phyloP scores from a whole-genome alignment of 2,113 vertebrate species.

The Galeopterus variegatus region DNA sequence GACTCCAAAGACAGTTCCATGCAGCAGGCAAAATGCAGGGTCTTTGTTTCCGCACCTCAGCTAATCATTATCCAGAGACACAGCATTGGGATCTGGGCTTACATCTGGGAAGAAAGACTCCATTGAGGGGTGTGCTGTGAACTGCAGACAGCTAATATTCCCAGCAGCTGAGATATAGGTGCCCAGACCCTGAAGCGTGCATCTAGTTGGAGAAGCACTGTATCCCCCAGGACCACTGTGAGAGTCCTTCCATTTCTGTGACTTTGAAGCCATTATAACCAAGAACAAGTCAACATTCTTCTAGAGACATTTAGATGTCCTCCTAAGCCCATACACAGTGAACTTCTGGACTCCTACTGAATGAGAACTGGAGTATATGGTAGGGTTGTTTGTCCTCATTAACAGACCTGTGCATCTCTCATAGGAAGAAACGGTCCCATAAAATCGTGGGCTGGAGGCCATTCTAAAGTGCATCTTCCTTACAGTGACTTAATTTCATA shows the following conservation, averaged over 20 bases:
- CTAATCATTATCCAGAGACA: neutral
- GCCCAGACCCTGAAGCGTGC: rapidly evolving
- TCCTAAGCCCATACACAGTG: neutral
- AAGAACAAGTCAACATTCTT: neutral
- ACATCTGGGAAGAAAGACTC: rapidly evolving
- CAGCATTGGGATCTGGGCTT: neutral
- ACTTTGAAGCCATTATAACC: neutral
- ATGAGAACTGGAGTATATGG: neutral
- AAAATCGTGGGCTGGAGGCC: neutral
- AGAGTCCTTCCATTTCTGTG: neutral
- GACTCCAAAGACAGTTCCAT: neutral
- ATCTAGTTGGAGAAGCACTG: rapidly evolving
- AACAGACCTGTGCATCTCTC: neutral
- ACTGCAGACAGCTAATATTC: rapidly evolving
- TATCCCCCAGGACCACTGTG: rapidly evolving
- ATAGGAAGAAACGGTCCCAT: neutral
- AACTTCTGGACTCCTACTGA: neutral
- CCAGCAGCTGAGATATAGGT: neutral
- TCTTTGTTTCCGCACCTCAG: neutral
- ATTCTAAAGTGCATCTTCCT: neutral
- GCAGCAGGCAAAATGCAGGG: neutral
- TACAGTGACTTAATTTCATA: neutral
- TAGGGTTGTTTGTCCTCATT: neutral
- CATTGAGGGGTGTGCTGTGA: rapidly evolving
- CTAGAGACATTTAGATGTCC: neutral